Evolutionary conservation across 2,888 invertebrate genomes (phyloP), one percentile per base, ranked within the genome.

Genomic region (Ligdia adustata): DNA sequence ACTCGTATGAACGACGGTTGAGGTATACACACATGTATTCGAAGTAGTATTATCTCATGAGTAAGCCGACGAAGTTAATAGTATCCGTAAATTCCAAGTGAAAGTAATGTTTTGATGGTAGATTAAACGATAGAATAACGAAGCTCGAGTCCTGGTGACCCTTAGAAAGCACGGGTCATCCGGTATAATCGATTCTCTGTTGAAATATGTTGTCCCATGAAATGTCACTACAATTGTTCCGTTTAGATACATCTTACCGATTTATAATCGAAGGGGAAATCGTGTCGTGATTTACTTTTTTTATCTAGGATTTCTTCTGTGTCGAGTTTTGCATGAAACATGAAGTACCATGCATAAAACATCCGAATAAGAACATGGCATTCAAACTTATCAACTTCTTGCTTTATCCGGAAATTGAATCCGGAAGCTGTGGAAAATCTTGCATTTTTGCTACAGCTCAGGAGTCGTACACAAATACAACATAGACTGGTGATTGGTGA

Each of bases 101-200:
- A 57, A 60, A 60, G 60, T 60, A 55, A 52, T 49, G 42, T 52
- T 38, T 49, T 49, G 48, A 57, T 57, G 52, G 27, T 38, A 60
- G 59, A 57, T 55, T 57, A 61, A 57, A 48, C 53, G 46, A 39
- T 45, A 42, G 52, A 51, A 60, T 60, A 57, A 49, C 54, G 54
- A 54, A 59, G 53, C 43, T 43, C 33, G 48, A 52, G 49, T 57
- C 55, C 59, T 59, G 57, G 48, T 60, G 59, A 60, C 57, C 62
- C 52, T 41, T 60, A 57, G 59, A 59, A 62, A 60, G 59, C 51
- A 39, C 32, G 38, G 61, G 61, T 62, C 58, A 57, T 12, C 69
- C 65, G 68, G 71, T 75, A 77, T 75, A 77, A 75, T 69, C 69
- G 68, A 72, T 72, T 73, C 74, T 69, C 74, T 69, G 69, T 69